Evolutionary conservation across 2,888 invertebrate species (phyloP).

Genomic region (Ectemnius continuus): DNA sequence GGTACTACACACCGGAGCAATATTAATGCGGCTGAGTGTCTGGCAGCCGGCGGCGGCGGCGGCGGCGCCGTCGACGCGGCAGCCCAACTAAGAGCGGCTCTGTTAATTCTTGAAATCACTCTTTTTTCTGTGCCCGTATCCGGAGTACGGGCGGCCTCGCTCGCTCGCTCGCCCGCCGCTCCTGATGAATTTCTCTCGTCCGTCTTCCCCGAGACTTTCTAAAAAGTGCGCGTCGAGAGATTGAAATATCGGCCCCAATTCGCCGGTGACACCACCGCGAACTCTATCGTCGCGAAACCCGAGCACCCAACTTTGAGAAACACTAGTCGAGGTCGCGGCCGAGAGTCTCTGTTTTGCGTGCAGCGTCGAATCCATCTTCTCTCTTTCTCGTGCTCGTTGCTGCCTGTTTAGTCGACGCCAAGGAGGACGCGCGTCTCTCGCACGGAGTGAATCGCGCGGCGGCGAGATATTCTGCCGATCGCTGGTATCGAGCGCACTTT

Average conservation of each 20-base stretch:
- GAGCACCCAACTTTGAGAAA: no score
- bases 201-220: constrained; percentile 12
- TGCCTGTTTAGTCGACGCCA: no score
- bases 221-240: not conserved
- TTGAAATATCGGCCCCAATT: constrained; percentile 3
- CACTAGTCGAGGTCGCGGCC: no score
- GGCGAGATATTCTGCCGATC: constrained; percentile 22
- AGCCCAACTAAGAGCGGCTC: constrained; percentile 28
- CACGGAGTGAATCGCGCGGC: constrained; percentile 48
- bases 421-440: constrained; percentile 19
- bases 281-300: no score
- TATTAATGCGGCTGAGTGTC: constrained; percentile 39
- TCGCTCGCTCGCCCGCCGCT: not conserved
- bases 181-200: constrained; percentile 35
- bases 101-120: constrained; percentile 42
- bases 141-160: not conserved
- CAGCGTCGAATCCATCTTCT: no score
- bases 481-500: constrained; percentile 38
- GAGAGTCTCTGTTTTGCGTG: no score
- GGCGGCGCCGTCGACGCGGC: no score
- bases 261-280: no score
- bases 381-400: no score
- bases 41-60: not conserved
- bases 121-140: constrained; percentile 9
- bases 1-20: constrained; percentile 6